Conservation (phyloP, 2,888 invertebrate species). For the Drosophila greeni region DNA sequence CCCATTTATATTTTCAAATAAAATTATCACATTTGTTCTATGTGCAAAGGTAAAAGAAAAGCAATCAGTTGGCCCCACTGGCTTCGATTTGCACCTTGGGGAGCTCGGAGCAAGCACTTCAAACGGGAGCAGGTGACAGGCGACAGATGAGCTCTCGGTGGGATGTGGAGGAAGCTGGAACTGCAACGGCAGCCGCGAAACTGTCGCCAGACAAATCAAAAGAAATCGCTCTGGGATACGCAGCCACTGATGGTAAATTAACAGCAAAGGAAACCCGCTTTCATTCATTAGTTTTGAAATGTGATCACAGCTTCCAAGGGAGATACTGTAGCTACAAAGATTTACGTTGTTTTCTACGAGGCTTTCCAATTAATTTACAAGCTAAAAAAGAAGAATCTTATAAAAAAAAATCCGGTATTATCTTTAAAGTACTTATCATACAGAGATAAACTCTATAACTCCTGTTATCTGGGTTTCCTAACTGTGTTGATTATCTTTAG, state of each 20-base stretch:
- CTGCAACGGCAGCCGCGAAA: slow-evolving; percentile 11
- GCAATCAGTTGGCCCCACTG: slow-evolving; percentile 32
- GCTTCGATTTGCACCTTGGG: slow-evolving; percentile 41
- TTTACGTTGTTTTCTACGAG: not conserved
- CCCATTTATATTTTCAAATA: too few species aligned
- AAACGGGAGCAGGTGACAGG: slow-evolving; percentile 65
- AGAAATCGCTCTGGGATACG: slow-evolving; percentile 40
- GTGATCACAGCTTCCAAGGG: slow-evolving; percentile 12
- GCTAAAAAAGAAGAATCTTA: not conserved
- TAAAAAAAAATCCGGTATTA: not conserved
- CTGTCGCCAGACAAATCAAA: slow-evolving; percentile 42
- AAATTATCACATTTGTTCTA: not conserved
- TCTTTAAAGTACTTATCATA: not conserved
- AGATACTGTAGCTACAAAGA: not conserved
- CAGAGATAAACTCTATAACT: not conserved
- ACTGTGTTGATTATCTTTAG: not conserved
- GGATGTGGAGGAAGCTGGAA: slow-evolving; percentile 21
- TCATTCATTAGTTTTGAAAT: slow-evolving; percentile 30
- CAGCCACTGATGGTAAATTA: slow-evolving; percentile 18
- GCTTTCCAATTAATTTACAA: not conserved
- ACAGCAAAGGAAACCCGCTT: slow-evolving; percentile 19
- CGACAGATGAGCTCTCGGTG: slow-evolving; percentile 47
- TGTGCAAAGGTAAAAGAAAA: slow-evolving; percentile 26
- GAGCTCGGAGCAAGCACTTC: slow-evolving; percentile 35
- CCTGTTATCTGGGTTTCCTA: not conserved